Evolutionary conservation across 2,113 vertebrate genomes (phyloP).

Genomic region (Pao palembangensis): DNA sequence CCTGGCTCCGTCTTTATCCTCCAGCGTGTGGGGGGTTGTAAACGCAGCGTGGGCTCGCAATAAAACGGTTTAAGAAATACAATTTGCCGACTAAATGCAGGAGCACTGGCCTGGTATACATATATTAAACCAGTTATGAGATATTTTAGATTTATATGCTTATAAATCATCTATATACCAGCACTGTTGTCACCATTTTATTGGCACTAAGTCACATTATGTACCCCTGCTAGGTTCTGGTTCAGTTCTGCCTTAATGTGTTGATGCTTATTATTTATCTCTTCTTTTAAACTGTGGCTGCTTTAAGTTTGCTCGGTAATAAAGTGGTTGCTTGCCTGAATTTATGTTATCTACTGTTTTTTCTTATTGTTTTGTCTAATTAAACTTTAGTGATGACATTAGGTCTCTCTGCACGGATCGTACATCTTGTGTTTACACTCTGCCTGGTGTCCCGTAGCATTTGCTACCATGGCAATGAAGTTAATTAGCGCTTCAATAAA

Average conservation of each 20-base stretch:
- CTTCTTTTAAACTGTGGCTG: too few relatives aligned
- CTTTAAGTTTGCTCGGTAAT: too few relatives aligned
- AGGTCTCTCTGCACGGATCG: too few relatives aligned
- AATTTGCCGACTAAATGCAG: constrained; percentile 55
- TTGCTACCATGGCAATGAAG: too few relatives aligned
- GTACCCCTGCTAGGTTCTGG: too few relatives aligned
- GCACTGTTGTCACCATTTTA: not conserved
- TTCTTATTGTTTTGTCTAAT: not conserved
- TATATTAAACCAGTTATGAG: not conserved
- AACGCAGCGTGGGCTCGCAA: constrained; percentile 55
- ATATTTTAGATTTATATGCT: not conserved
- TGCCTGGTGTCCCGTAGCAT: too few relatives aligned
- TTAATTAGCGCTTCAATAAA: not conserved
- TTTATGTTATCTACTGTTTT: not conserved
- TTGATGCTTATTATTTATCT: not conserved
- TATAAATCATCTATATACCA: not conserved
- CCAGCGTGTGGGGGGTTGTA: constrained; percentile 46
- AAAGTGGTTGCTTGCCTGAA: not conserved
- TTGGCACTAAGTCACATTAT: too few relatives aligned
- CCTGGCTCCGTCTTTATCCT: constrained; percentile 37
- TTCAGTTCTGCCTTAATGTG: not conserved
- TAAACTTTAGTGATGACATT: not conserved
- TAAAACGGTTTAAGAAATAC: constrained; percentile 61
- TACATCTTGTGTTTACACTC: too few relatives aligned
- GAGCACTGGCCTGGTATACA: constrained; percentile 28